phyloP scores from a whole-genome alignment of 2,113 vertebrate genomes.

The Microcebus ravelobensis region DNA sequence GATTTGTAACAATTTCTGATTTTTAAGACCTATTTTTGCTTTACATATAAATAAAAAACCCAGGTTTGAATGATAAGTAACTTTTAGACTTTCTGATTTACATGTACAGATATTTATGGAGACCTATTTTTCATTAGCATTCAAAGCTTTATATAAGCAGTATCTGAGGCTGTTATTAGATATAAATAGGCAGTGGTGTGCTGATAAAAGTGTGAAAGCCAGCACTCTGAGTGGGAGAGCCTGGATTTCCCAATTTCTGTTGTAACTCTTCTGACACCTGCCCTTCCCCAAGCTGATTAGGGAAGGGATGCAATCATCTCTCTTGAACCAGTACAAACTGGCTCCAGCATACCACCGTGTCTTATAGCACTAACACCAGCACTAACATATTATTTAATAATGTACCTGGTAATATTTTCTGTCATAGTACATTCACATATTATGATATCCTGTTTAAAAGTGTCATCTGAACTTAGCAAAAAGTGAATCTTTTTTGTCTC shows the following conservation, averaged over 20 bases:
- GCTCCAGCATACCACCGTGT: neutral
- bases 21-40: conserved; percentile 72
- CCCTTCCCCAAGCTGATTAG: neutral
- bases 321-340: neutral
- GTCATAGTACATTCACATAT: neutral
- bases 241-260: neutral
- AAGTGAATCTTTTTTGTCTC: neutral
- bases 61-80: conserved; percentile 65
- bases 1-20: conserved; percentile 77
- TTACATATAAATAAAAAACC: conserved; percentile 73
- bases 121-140: conserved; percentile 16
- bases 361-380: neutral
- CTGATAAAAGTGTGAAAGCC: neutral
- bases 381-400: neutral
- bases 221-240: neutral
- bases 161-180: neutral
- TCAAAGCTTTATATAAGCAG: neutral
- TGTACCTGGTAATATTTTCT: neutral
- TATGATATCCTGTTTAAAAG: neutral
- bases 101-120: neutral
- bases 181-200: neutral
- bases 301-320: neutral
- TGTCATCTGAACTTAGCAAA: neutral
- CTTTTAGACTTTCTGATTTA: conserved; percentile 22
- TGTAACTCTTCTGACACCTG: neutral